Evolutionary conservation across 2,888 invertebrate species (phyloP), one percentile per base, ranked within the genome.

Genomic region (Apotomis capreana): DNA sequence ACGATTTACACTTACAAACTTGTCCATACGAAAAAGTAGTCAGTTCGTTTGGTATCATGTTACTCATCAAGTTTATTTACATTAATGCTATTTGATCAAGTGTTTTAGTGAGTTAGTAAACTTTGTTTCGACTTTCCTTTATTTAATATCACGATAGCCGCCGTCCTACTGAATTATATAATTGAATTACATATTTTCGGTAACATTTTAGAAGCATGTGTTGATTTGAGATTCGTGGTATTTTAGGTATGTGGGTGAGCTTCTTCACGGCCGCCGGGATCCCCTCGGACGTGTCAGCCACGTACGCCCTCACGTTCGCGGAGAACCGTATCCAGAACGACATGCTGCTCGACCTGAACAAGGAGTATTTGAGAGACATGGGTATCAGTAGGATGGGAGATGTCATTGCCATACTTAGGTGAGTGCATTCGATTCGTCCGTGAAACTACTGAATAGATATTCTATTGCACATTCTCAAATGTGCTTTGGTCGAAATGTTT

Each of bases 181-280:
- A 44, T 13, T 12, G n/a, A 5, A 51, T 59, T 49, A 49, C n/a
- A 37, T n/a, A 5, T 37, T 37, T 15, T 9, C 5, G 0, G 40
- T 51, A n/a, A 3, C n/a, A 8, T 9, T 36, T 49, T 49, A 3
- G 3, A 9, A 49, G 10, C 46, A 51, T 59, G 37, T 59, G 59
- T 55, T 49, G 49, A 58, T 40, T 44, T 12, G 5, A 36, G 46
- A 36, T 51, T 49, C 46, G 49, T 63, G 52, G 44, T 52, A 12
- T 64, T 67, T 15, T 79, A 96, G 95, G 94, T 60, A 93, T 95
- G 87, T 98, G 98, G 98, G 95, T 97, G 46, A 96, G 95, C 79
- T 98, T 98, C 85, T 98, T 98, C 90, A 95, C 95, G 68, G 95
- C 96, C 57, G 96, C 97, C 10, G 97, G 98, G 2, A 96, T 98